Evolutionary conservation across 1,140 invertebrate species (phyloP).

Genomic region (Neomicropteryx cornuta): DNA sequence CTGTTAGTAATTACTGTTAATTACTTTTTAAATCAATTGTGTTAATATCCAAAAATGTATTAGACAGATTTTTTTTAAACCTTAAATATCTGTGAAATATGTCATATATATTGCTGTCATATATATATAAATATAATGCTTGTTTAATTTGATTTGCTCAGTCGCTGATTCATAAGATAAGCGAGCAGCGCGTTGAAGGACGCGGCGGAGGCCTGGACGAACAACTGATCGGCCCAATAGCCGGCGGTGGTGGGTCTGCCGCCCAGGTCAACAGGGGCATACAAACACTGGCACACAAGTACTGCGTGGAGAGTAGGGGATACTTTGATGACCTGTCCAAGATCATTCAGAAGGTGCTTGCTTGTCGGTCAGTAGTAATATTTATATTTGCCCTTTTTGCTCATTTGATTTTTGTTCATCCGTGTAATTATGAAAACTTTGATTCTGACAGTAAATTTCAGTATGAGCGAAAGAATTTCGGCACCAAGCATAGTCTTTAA

Average conservation of each 20-base stretch:
- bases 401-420: background rate
- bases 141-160: conserved; percentile 20
- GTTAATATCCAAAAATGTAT: too few species aligned
- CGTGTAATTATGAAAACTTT: background rate
- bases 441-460: conserved; percentile 8
- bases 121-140: conserved; percentile 9
- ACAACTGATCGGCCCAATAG: conserved; percentile 37
- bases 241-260: conserved; percentile 31
- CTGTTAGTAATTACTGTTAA: too few species aligned
- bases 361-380: conserved; percentile 49
- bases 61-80: conserved; percentile 5
- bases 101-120: background rate
- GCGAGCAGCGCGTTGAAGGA: conserved; percentile 59
- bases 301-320: conserved; percentile 88
- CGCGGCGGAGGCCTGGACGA: conserved; percentile 35
- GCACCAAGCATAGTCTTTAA: too few species aligned
- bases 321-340: conserved; percentile 94
- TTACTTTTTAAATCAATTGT: too few species aligned
- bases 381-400: background rate
- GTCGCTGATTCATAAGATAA: conserved; percentile 63
- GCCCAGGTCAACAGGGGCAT: conserved; percentile 75
- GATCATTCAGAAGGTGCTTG: conserved; percentile 85
- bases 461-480: too few species aligned
- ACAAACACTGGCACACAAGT: conserved; percentile 80
- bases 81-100: background rate